Base-by-base conservation (phyloP, 2,888 invertebrate species). In the Stenoptilia bipunctidactyla region DNA sequence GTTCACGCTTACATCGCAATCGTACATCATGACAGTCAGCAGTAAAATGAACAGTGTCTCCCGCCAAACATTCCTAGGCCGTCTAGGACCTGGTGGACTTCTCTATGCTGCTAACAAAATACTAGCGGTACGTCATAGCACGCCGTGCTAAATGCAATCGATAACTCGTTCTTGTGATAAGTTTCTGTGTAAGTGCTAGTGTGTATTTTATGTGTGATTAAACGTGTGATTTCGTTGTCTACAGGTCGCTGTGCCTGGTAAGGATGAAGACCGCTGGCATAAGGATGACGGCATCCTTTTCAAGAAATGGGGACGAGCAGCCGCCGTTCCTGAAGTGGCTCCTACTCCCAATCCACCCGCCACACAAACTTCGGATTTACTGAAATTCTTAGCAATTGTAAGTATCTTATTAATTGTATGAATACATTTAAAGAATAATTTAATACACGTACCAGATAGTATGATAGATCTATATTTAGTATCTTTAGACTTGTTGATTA, bases 341-440 rank as follows among this genome's bases (percentile, higher is more conserved):
- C 50, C 66, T 37, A 51, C 66, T 2, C 49, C 60, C 30, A 49
- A 63, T 10, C 55, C 63, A 27, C 56, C 69, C 27, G 53, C 62
- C 1, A 56, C 72, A 41, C 80, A 77, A 55, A 70, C 84, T 41
- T 84, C 84, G 37, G 84, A 85, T 34, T 58, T 84, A 51, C 86
- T 92, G 52, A 92, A 92, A 76, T 91, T 91, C 68, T 77, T 93
- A 69, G 92, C 92, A 58, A 89, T 92, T 86, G 92, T 92, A 88
- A 91, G 91, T 90, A 74, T 53, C 43, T 35, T 27, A 36, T 12
- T 40, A 37, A 41, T 13, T n/a, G 37, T 38, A 27, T n/a, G 37
- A 38, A 15, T 40, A 20, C 3, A n/a, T n/a, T n/a, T n/a, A n/a
- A n/a, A n/a, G n/a, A n/a, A n/a, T n/a, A n/a, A n/a, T n/a, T n/a